These are phyloP conservation scores for Caranx melampygus DNA, from an alignment of 2,113 vertebrate species.

Conservation along the genomic window DNA sequence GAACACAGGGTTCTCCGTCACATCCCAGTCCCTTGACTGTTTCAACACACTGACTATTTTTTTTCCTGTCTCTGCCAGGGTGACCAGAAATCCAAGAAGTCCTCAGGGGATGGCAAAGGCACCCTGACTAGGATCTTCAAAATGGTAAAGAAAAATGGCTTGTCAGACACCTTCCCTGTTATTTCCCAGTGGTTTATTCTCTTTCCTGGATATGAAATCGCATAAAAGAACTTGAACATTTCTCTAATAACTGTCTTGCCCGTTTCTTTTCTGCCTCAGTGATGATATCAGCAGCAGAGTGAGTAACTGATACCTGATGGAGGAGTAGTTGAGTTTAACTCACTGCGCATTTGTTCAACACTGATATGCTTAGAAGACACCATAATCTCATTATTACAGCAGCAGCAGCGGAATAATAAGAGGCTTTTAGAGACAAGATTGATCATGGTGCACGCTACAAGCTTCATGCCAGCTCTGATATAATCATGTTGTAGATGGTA, in stretches of 20 bases:
- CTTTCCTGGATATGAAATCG: constrained; percentile 6
- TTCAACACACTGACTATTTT: constrained; percentile 13
- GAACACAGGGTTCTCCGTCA: background rate
- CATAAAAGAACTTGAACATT: background rate
- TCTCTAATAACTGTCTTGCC: constrained; percentile 37
- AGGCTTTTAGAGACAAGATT: constrained; percentile 57
- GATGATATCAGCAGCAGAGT: constrained; percentile 78
- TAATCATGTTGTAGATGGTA: constrained; percentile 30
- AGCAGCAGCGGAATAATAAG: constrained; percentile 60
- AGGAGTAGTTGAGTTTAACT: constrained; percentile 48
- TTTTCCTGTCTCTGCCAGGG: constrained; percentile 67
- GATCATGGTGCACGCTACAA: constrained; percentile 18
- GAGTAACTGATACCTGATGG: constrained; percentile 71
- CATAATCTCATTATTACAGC: constrained; percentile 62
- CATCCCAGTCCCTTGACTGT: constrained; percentile 7
- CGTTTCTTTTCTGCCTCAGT: constrained; percentile 65
- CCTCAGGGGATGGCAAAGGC: constrained; percentile 91
- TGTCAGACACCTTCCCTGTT: background rate
- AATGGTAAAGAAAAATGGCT: constrained; percentile 87
- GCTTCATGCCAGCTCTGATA: constrained; percentile 47
- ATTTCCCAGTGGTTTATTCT: background rate
- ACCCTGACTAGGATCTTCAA: constrained; percentile 97
- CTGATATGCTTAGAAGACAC: constrained; percentile 52
- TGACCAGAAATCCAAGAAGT: constrained; percentile 88
- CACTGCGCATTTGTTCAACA: constrained; percentile 36